Evolutionary conservation across 2,888 invertebrate species (phyloP).

Genomic region (Sepioteuthis lessoniana): DNA sequence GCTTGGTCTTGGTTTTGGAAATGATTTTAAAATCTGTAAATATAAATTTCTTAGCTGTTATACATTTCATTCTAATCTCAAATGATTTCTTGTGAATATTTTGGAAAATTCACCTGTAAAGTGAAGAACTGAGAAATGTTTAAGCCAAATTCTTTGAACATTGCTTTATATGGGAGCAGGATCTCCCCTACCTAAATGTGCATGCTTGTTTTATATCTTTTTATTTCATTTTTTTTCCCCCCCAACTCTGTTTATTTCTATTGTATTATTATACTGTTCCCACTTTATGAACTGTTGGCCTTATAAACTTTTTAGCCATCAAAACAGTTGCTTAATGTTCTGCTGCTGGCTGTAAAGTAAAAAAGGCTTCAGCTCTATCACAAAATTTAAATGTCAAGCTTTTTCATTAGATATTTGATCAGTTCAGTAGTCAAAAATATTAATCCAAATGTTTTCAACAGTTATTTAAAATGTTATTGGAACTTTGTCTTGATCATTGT

Average conservation of each 20-base stretch:
- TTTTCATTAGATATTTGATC: background rate
- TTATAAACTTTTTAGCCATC: background rate
- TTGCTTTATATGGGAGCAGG: background rate
- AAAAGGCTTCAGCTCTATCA: background rate
- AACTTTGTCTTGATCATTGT: background rate
- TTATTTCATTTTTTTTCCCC: background rate
- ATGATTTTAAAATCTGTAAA: background rate
- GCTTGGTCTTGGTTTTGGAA: conserved; percentile 33
- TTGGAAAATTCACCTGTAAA: background rate
- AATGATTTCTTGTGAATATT: background rate
- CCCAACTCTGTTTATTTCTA: background rate
- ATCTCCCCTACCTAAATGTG: conserved; percentile 4
- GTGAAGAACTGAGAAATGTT: background rate
- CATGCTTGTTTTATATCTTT: background rate
- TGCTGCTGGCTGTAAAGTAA: background rate
- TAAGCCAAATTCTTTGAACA: background rate
- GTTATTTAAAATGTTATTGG: background rate
- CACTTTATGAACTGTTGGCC: background rate
- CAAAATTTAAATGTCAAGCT: background rate
- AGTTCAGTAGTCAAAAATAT: background rate
- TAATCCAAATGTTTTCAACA: background rate
- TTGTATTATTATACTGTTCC: background rate
- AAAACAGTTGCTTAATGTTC: background rate
- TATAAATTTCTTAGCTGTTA: too few species aligned
- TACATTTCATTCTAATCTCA: too few species aligned